Evolutionary conservation across 2,113 vertebrate species (phyloP), one percentile per base, ranked within the genome.

Genomic region (Mionectes macconnelli): DNA sequence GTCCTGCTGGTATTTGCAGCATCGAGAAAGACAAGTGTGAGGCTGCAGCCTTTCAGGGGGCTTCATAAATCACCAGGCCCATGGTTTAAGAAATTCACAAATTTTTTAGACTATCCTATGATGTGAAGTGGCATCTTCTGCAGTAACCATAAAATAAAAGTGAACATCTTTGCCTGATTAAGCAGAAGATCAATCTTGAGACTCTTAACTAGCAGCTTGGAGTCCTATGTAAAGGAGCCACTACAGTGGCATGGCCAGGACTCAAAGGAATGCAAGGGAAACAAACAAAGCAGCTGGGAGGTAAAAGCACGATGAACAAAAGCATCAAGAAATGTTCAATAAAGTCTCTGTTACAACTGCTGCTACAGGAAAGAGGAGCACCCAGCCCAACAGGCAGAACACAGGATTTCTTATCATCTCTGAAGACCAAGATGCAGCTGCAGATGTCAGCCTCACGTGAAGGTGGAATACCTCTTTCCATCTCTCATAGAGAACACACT

Each of bases 231-330:
- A 77, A 78, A 80, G 74, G 10, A 67, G 75, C 16, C 23, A 17
- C 50, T 80, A 21, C 5, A 63, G 70, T 0, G 9, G 47, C n/a
- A 35, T 8, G 12, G 8, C 60, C 35, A n/a, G 21, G 44, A 70
- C 39, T 78, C 55, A 60, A 60, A 92, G 49, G 35, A 90, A 84
- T 7, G 27, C 67, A 89, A 88, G 92, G 74, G 90, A 77, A 70
- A 42, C 67, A 91, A 80, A 14, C 9, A 69, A 75, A 94, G 82
- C 44, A 80, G 37, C 1, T 74, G 47, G 44, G 59, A 90, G 12
- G 60, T 76, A 93, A 80, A 90, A 88, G 83, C 50, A 83, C 81
- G 92, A 87, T 31, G 92, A 82, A n/a, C 42, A 91, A 93, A 93
- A 82, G 68, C 79, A 90, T 93, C 90, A 92, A 94, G 90, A 84